Percentiles rank a stretch among this genome's conserved stretches.
These are phyloP conservation scores for Latrodectus geometricus DNA, from an alignment of 1,140 invertebrate species.

Conservation along the genomic window DNA sequence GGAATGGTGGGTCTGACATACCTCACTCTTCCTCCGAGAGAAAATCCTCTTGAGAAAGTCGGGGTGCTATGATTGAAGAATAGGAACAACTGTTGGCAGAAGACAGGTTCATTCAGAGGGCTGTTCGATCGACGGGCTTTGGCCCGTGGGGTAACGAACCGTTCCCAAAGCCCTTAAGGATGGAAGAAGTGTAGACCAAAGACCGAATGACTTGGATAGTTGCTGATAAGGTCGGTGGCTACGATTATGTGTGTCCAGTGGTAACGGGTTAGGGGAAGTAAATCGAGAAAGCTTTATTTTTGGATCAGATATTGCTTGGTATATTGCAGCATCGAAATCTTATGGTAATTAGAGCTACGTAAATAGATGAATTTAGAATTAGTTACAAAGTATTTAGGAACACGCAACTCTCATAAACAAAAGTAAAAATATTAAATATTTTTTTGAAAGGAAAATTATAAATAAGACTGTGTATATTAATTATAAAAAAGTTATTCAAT, in stretches of 20 bases:
- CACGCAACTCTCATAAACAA: too few species aligned
- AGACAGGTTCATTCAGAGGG: conserved; percentile 46
- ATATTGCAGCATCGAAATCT: too few species aligned
- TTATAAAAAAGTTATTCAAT: too few species aligned
- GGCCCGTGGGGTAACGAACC: not conserved
- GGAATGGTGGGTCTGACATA: too few species aligned
- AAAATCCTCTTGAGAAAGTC: not conserved
- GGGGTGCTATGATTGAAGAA: conserved; percentile 39
- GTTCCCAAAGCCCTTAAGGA: not conserved
- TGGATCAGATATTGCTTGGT: too few species aligned
- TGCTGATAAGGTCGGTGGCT: not conserved
- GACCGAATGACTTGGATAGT: not conserved
- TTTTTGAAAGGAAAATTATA: too few species aligned
- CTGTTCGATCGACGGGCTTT: conserved; percentile 1
- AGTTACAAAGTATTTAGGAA: too few species aligned
- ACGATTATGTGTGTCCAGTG: not conserved
- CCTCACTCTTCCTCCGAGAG: not conserved
- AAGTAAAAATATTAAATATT: too few species aligned
- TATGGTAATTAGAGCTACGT: too few species aligned
- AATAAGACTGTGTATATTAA: too few species aligned
- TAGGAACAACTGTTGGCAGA: conserved; percentile 45
- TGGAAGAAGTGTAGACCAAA: not conserved
- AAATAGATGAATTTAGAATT: too few species aligned
- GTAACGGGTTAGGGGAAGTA: not conserved
- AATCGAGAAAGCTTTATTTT: not conserved